Evolutionary conservation across 2,797 vertebrate genomes (phyloP).

Genomic region (Coccyzus lansbergi): DNA sequence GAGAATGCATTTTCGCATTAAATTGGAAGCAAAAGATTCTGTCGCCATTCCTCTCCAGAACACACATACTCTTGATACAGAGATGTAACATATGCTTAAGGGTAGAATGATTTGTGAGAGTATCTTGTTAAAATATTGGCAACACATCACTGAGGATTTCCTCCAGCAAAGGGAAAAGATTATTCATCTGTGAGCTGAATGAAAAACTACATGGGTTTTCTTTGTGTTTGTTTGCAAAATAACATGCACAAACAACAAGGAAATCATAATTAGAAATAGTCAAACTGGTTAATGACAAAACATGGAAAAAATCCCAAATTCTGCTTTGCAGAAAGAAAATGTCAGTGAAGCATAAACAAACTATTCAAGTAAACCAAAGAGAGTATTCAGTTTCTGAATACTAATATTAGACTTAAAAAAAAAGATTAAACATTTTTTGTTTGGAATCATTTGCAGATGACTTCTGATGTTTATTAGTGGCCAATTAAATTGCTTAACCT

Average conservation of each 20-base stretch:
- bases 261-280: slow-evolving; percentile 13
- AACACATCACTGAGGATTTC: slow-evolving; percentile 48
- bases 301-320: neutral
- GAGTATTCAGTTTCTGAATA: neutral
- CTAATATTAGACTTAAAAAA: neutral
- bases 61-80: neutral
- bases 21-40: slow-evolving; percentile 13
- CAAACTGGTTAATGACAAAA: slow-evolving; percentile 1
- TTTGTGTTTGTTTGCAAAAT: slow-evolving; percentile 7
- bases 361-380: neutral
- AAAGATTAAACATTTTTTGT: neutral
- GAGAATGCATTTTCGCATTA: neutral
- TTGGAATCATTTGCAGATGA: neutral
- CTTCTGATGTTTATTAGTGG: neutral
- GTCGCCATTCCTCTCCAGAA: neutral
- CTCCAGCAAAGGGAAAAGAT: slow-evolving; percentile 41
- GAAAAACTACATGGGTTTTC: neutral
- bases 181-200: slow-evolving; percentile 36
- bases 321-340: neutral
- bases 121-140: slow-evolving; percentile 51
- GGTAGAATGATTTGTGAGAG: slow-evolving; percentile 24
- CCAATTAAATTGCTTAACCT: neutral
- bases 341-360: neutral
- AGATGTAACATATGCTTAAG: slow-evolving; percentile 40
- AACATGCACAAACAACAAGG: neutral